Evolutionary conservation across 1,140 invertebrate species (phyloP).

Genomic region (Trichomalopsis sarcophagae): DNA sequence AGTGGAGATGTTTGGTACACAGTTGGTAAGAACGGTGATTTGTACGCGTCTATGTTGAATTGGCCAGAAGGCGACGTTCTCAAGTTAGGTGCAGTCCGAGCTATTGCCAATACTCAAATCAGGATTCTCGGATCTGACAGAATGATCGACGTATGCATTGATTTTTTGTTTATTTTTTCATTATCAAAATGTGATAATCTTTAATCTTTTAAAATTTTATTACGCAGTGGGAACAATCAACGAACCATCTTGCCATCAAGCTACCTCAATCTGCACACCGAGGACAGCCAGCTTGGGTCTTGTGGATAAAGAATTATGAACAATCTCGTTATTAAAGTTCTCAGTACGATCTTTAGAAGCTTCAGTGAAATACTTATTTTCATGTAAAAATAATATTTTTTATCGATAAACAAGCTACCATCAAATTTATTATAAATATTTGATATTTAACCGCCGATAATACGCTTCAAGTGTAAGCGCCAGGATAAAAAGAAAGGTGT

Average conservation of each 20-base stretch:
- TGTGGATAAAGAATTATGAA: neutral
- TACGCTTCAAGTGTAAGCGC: neutral
- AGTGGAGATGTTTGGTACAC: conserved; percentile 87
- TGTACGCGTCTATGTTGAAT: conserved; percentile 81
- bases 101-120: conserved; percentile 84
- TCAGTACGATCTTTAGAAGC: too few relatives aligned
- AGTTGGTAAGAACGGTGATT: conserved; percentile 65
- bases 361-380: neutral
- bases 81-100: conserved; percentile 69
- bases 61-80: conserved; percentile 80
- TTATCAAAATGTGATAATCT: neutral
- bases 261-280: neutral
- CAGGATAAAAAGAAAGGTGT: neutral
- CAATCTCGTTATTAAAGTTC: conserved; percentile 1
- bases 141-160: neutral
- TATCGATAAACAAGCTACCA: neutral
- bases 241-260: neutral
- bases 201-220: neutral
- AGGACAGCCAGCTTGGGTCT: neutral
- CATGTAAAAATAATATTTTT: neutral
- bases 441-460: conserved; percentile 11
- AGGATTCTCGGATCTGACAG: conserved; percentile 52
- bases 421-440: conserved; percentile 15
- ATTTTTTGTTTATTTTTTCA: too few relatives aligned
- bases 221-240: neutral